phyloP scores from a whole-genome alignment of 2,113 vertebrate species.

The Barbus barbus region DNA sequence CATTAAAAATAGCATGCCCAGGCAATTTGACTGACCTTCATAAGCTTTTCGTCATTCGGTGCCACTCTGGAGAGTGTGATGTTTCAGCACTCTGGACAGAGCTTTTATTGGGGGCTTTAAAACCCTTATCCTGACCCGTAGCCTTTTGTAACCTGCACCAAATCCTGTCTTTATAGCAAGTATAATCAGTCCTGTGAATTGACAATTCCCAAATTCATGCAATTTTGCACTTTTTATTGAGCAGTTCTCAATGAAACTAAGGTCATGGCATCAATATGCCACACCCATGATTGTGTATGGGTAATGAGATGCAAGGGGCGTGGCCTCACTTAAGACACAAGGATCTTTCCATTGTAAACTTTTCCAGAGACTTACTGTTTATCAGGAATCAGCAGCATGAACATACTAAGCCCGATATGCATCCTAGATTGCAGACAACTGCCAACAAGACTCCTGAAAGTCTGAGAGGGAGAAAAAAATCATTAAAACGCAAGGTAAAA shows the following conservation, averaged over 20 bases:
- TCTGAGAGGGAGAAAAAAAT: constrained; percentile 69
- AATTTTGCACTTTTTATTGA: not conserved
- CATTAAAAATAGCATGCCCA: not conserved
- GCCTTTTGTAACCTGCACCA: constrained; percentile 1
- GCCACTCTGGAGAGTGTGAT: constrained; percentile 1
- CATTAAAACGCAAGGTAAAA: constrained; percentile 71
- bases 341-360: constrained; percentile 58
- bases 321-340: constrained; percentile 54
- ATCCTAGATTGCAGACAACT: constrained; percentile 76
- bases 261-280: not conserved
- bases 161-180: not conserved
- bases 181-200: not conserved
- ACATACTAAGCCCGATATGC: constrained; percentile 66
- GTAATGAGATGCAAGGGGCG: constrained; percentile 45
- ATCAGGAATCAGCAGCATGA: constrained; percentile 61
- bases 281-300: not conserved
- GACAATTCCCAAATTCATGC: not conserved
- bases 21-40: not conserved
- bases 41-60: not conserved
- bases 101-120: constrained; percentile 35
- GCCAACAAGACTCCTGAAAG: constrained; percentile 75
- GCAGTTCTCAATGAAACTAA: not conserved
- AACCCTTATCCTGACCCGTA: constrained; percentile 25
- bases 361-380: constrained; percentile 62
- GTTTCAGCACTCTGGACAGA: constrained; percentile 66